phyloP scores from a whole-genome alignment of 2,888 invertebrate species.

The Onthophagus sagittarius region DNA sequence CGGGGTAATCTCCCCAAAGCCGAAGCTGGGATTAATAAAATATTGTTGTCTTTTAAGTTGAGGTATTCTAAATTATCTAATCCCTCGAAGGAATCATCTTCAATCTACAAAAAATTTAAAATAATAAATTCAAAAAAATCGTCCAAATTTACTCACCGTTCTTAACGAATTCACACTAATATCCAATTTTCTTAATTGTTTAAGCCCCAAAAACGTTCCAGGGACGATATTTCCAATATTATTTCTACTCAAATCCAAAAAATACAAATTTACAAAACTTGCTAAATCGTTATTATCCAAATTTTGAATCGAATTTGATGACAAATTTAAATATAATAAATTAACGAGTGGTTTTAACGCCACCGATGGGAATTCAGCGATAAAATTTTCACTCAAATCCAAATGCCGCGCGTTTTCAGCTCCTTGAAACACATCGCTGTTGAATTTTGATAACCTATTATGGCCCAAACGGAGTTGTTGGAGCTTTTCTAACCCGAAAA shows the following conservation, averaged over 20 bases:
- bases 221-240: slow-evolving; percentile 76
- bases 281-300: slow-evolving; percentile 72
- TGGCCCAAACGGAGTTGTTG: slow-evolving; percentile 69
- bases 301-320: slow-evolving; percentile 81
- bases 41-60: slow-evolving; percentile 82
- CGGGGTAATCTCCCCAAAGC: slow-evolving; percentile 77
- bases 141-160: slow-evolving; percentile 57
- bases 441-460: slow-evolving; percentile 75
- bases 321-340: slow-evolving; percentile 72
- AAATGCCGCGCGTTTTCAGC: slow-evolving; percentile 72
- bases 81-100: slow-evolving; percentile 84
- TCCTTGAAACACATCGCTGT: slow-evolving; percentile 79
- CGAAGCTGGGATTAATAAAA: slow-evolving; percentile 77
- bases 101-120: slow-evolving; percentile 64
- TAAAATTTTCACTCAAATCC: slow-evolving; percentile 83
- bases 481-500: slow-evolving; percentile 64
- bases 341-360: slow-evolving; percentile 68
- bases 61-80: slow-evolving; percentile 71
- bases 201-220: slow-evolving; percentile 75
- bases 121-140: background rate
- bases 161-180: slow-evolving; percentile 82
- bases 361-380: slow-evolving; percentile 74
- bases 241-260: slow-evolving; percentile 79
- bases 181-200: slow-evolving; percentile 68
- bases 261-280: slow-evolving; percentile 63